Conservation (phyloP, 2,888 invertebrate genomes). For the Shargacucullia verbasci region DNA sequence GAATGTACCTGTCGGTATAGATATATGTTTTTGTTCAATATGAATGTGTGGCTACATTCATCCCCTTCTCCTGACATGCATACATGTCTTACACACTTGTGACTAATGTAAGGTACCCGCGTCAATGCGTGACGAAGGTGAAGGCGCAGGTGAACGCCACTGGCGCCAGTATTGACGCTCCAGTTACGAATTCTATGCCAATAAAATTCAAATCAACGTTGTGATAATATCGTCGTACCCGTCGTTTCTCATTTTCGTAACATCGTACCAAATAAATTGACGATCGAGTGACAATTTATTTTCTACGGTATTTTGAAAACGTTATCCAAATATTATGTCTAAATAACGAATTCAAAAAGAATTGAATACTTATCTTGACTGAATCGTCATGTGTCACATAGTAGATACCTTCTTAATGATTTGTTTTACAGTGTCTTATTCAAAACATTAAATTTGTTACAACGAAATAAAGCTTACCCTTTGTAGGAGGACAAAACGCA, state of each 20-base stretch:
- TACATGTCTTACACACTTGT: slow-evolving; percentile 77
- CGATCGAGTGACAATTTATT: slow-evolving; percentile 48
- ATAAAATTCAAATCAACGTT: slow-evolving; percentile 69
- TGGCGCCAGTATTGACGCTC: slow-evolving; percentile 70
- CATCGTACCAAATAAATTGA: slow-evolving; percentile 55
- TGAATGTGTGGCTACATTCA: slow-evolving; percentile 21
- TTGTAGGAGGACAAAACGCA: slow-evolving; percentile 53
- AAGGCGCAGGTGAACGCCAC: slow-evolving; percentile 71
- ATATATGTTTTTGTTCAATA: slow-evolving; percentile 16
- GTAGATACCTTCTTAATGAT: neutral
- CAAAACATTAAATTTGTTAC: slow-evolving; percentile 20
- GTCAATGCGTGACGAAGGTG: slow-evolving; percentile 79
- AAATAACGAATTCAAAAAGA: neutral
- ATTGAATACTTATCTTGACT: neutral
- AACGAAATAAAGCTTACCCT: slow-evolving; percentile 24
- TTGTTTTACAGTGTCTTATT: slow-evolving; percentile 5
- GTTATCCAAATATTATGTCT: slow-evolving; percentile 25
- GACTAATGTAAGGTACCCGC: slow-evolving; percentile 77
- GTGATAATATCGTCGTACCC: slow-evolving; percentile 52
- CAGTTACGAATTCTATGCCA: slow-evolving; percentile 69
- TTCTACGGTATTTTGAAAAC: slow-evolving; percentile 37
- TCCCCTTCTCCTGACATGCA: slow-evolving; percentile 27
- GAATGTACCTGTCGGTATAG: neutral
- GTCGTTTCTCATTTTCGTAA: slow-evolving; percentile 49
- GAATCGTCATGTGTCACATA: no score